phyloP scores from a whole-genome alignment of 2,113 vertebrate genomes.

The Pycnonotus jocosus region DNA sequence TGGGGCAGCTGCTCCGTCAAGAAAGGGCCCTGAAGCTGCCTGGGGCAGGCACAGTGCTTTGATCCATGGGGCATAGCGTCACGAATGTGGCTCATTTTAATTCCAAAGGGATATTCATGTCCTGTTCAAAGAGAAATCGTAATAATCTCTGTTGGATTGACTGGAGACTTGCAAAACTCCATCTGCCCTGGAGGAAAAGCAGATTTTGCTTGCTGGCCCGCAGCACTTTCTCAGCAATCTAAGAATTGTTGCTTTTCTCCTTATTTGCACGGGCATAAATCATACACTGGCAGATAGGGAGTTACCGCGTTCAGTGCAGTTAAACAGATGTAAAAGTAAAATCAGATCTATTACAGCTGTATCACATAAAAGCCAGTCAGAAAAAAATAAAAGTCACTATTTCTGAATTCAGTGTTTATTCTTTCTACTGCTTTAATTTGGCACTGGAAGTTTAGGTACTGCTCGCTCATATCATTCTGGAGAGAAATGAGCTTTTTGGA shows the following conservation, averaged over 20 bases:
- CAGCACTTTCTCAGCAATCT: not conserved
- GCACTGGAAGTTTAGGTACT: not conserved
- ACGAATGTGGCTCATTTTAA: conserved; percentile 93
- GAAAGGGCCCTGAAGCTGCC: conserved; percentile 77
- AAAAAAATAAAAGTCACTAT: not conserved
- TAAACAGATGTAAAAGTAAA: not conserved
- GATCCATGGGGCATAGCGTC: conserved; percentile 69
- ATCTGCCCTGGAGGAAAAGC: not conserved
- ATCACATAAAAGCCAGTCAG: not conserved
- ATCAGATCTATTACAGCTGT: not conserved
- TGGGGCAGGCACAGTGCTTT: conserved; percentile 68
- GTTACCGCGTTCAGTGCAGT: not conserved
- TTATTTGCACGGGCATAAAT: not conserved
- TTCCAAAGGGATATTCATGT: conserved; percentile 92
- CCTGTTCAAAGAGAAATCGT: conserved; percentile 73
- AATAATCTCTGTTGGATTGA: not conserved
- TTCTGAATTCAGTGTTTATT: not conserved
- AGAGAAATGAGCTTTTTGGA: not conserved
- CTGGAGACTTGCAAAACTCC: not conserved
- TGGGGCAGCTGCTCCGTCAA: conserved; percentile 83
- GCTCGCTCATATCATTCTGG: not conserved
- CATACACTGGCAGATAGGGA: not conserved
- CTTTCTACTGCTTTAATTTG: not conserved
- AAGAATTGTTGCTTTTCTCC: not conserved
- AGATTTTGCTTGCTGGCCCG: not conserved